Conservation (phyloP, 2,888 invertebrate species). For the Euzetes globulus region DNA sequence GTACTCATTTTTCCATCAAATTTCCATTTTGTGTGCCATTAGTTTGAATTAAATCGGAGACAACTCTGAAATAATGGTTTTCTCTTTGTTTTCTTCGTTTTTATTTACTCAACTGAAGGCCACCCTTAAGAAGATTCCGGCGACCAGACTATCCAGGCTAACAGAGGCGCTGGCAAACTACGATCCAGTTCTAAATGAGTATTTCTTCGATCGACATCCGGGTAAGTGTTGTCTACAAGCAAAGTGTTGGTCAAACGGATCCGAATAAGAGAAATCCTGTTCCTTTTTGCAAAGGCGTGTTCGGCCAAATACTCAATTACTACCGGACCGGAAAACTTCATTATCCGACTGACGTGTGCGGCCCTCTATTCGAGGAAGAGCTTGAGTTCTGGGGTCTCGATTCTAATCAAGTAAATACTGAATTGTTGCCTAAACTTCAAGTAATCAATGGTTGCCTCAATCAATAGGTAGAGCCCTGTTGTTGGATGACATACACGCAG, state of each 20-base stretch:
- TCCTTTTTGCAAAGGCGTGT: too few relatives aligned
- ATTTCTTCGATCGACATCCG: conserved; percentile 95
- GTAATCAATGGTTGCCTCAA: not conserved
- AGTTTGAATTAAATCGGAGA: not conserved
- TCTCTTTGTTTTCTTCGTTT: not conserved
- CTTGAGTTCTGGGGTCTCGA: conserved; percentile 99
- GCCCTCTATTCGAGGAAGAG: conserved; percentile 97
- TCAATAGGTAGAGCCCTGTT: conserved; percentile 93
- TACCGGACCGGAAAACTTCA: conserved; percentile 97
- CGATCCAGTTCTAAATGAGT: conserved; percentile 97
- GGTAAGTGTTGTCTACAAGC: too few relatives aligned
- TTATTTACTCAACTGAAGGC: conserved; percentile 50
- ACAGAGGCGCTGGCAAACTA: conserved; percentile 94
- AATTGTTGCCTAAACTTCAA: too few relatives aligned
- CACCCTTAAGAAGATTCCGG: conserved; percentile 93
- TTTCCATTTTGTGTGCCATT: conserved; percentile 6
- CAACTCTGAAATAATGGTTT: conserved; percentile 3
- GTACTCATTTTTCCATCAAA: conserved; percentile 4
- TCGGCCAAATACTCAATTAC: conserved; percentile 90
- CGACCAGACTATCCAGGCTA: conserved; percentile 82
- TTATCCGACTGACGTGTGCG: conserved; percentile 98
- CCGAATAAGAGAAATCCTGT: too few relatives aligned
- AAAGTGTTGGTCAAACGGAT: too few relatives aligned
- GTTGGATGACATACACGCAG: conserved; percentile 98
- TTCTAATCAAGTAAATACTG: conserved; percentile 68